Conservation (phyloP, 1,140 invertebrate species). For the Drosophila bipectinata region DNA sequence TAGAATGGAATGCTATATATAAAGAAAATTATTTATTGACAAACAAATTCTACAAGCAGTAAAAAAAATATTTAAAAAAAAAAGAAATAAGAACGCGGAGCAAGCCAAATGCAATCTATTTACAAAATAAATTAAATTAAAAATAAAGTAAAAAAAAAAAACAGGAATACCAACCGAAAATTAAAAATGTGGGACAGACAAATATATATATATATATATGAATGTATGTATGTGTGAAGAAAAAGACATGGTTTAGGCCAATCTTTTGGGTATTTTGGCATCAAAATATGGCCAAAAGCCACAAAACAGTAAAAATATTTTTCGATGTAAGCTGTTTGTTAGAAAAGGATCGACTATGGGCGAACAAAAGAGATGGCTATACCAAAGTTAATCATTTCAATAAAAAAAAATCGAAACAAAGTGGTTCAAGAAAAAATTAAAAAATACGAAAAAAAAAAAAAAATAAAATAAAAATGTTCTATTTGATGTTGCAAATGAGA, state of each 20-base stretch:
- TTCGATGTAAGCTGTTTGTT: constrained; percentile 80
- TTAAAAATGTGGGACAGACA: not conserved
- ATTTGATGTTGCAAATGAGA: constrained; percentile 76
- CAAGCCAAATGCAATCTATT: constrained; percentile 71
- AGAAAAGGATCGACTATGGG: constrained; percentile 21
- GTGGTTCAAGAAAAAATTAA: constrained; percentile 37
- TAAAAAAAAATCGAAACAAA: constrained; percentile 6
- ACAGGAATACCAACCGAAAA: constrained; percentile 14
- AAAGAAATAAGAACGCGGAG: constrained; percentile 29
- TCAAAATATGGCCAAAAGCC: constrained; percentile 2
- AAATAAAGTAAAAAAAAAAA: constrained; percentile 6
- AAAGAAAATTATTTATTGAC: constrained; percentile 64
- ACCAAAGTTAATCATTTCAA: constrained; percentile 40
- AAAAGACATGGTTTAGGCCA: constrained; percentile 15
- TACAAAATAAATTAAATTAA: constrained; percentile 42
- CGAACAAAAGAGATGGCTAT: constrained; percentile 23
- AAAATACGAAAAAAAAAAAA: constrained; percentile 38
- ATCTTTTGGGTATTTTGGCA: constrained; percentile 8
- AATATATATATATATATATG: not conserved
- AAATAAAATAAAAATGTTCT: constrained; percentile 59
- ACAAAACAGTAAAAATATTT: constrained; percentile 63
- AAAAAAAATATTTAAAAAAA: constrained; percentile 10
- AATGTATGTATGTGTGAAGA: constrained; percentile 2
- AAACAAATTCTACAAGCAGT: constrained; percentile 47
- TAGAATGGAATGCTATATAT: constrained; percentile 14